Evolutionary conservation across 2,888 invertebrate genomes (phyloP).

Genomic region (Trichopria drosophilae): DNA sequence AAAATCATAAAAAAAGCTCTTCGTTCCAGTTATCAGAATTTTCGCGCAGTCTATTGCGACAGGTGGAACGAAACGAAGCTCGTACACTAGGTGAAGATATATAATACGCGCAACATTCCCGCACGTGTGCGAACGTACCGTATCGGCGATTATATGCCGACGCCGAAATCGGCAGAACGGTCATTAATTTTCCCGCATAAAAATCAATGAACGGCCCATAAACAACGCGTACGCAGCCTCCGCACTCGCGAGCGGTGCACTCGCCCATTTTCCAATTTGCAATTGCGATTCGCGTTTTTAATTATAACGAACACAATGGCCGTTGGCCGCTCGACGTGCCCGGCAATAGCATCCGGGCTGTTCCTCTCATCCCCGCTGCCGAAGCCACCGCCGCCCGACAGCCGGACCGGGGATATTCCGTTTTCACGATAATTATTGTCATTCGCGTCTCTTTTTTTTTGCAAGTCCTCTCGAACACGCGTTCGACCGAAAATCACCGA

Average conservation of each 20-base stretch:
- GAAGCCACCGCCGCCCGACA: conserved; percentile 40
- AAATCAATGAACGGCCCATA: conserved; percentile 59
- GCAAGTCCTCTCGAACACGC: no score
- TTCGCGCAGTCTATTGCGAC: conserved; percentile 7
- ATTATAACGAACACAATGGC: conserved; percentile 60
- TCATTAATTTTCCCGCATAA: conserved; percentile 57
- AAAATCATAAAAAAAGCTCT: conserved; percentile 10
- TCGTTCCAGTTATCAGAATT: conserved; percentile 16
- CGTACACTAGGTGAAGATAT: not conserved
- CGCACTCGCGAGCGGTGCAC: conserved; percentile 31
- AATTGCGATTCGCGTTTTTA: conserved; percentile 59
- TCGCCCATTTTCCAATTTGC: conserved; percentile 59
- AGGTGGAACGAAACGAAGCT: conserved; percentile 13
- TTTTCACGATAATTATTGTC: conserved; percentile 57
- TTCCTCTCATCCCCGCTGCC: conserved; percentile 32
- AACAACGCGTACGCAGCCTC: conserved; percentile 44
- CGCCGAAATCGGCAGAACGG: conserved; percentile 53
- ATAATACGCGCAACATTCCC: conserved; percentile 7
- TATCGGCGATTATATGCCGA: conserved; percentile 49
- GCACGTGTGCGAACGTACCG: conserved; percentile 10
- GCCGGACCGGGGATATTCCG: conserved; percentile 50
- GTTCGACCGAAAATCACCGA: conserved; percentile 11
- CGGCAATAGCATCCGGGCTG: conserved; percentile 54
- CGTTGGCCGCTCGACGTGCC: conserved; percentile 43
- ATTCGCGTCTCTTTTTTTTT: conserved; percentile 44